These are phyloP conservation scores for Drosophila borborema DNA, from an alignment of 2,888 invertebrate genomes.

Conservation along the genomic window DNA sequence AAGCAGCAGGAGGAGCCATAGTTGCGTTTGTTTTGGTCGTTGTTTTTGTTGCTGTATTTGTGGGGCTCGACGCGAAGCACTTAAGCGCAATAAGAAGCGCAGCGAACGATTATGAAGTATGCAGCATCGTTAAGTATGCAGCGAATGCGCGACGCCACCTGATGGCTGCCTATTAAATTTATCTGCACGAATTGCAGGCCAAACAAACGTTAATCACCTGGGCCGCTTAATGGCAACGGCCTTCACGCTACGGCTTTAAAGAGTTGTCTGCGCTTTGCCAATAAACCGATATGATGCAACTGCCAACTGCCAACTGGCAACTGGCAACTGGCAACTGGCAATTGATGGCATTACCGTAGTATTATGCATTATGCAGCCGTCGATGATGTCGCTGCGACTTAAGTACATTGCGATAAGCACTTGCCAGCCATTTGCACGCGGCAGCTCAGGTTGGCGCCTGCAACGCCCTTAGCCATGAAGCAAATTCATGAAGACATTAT, in stretches of 20 bases:
- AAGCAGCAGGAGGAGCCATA: conserved; percentile 63
- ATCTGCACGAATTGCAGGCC: conserved; percentile 63
- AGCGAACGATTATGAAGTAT: conserved; percentile 67
- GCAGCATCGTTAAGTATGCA: conserved; percentile 61
- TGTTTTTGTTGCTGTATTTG: conserved; percentile 21
- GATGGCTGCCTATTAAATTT: conserved; percentile 75
- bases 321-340: conserved; percentile 12
- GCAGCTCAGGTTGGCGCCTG: no score
- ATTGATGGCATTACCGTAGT: conserved; percentile 59
- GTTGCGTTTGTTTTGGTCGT: conserved; percentile 8
- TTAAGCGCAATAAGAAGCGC: conserved; percentile 65
- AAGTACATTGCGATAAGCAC: conserved; percentile 63
- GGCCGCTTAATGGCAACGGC: conserved; percentile 20
- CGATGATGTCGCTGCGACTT: conserved; percentile 27
- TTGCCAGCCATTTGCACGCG: conserved; percentile 60
- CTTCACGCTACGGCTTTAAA: not conserved
- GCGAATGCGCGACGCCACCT: conserved; percentile 37
- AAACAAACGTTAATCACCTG: conserved; percentile 60
- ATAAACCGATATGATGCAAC: conserved; percentile 17
- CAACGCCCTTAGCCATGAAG: conserved; percentile 23
- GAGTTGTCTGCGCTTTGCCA: conserved; percentile 9
- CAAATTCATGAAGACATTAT: conserved; percentile 52
- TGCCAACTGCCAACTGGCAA: conserved; percentile 41
- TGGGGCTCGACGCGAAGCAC: conserved; percentile 49
- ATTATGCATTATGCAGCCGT: conserved; percentile 20